A percentile compares a stretch with the other conserved stretches of the same genome.
Evolutionary conservation across 2,888 invertebrate genomes (phyloP).

Genomic region (Hypercompe scribonia): DNA sequence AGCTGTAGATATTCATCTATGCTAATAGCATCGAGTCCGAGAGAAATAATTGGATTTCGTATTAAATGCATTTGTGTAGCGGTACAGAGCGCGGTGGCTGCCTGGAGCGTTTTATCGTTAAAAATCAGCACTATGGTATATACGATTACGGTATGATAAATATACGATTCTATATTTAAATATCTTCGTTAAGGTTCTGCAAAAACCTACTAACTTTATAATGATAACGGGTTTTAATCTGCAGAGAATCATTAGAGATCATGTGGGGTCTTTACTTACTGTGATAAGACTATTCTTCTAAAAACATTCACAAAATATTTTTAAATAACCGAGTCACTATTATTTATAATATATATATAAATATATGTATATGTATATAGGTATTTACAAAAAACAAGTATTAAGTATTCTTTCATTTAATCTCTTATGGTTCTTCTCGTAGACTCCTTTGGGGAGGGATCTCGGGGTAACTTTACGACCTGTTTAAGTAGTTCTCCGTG

Average conservation of each 20-base stretch:
- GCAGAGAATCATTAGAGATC: not conserved
- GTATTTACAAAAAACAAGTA: too few relatives aligned
- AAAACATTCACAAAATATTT: too few relatives aligned
- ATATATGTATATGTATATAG: too few relatives aligned
- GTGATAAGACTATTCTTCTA: not conserved
- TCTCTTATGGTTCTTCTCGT: too few relatives aligned
- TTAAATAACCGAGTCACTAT: too few relatives aligned
- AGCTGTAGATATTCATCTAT: conserved; percentile 17
- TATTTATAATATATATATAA: too few relatives aligned
- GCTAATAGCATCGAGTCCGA: conserved; percentile 44
- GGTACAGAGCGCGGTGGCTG: conserved; percentile 1
- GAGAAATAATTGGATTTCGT: conserved; percentile 57
- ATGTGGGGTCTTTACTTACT: not conserved
- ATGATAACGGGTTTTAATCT: not conserved
- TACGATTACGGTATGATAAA: conserved; percentile 14
- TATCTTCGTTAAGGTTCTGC: conserved; percentile 5
- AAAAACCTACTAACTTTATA: not conserved
- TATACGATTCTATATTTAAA: conserved; percentile 22
- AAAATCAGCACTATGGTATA: conserved; percentile 39
- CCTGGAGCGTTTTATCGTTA: conserved; percentile 22
- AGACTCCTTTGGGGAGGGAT: too few relatives aligned
- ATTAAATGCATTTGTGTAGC: conserved; percentile 50
- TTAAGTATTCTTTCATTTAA: too few relatives aligned
- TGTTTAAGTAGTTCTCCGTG: too few relatives aligned
- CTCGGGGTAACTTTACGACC: too few relatives aligned